A percentile compares a stretch with the other conserved stretches of the same genome.
Evolutionary conservation across 1,140 invertebrate species (phyloP).

Genomic region (Sarcophaga bullata): DNA sequence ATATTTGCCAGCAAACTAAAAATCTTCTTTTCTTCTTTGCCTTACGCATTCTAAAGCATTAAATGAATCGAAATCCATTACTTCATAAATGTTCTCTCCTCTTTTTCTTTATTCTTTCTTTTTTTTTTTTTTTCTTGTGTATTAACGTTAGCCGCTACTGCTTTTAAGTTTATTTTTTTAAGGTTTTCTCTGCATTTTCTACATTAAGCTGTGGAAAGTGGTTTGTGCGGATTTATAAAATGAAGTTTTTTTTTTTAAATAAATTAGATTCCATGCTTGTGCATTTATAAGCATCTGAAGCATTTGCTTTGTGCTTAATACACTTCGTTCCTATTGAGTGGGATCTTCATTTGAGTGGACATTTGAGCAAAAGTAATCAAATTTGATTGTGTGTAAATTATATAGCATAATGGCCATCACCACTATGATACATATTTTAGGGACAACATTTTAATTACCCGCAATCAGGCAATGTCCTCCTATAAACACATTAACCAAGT

Average conservation of each 20-base stretch:
- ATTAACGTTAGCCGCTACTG: background rate
- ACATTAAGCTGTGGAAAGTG: background rate
- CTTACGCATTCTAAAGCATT: background rate
- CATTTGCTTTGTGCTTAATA: too few relatives aligned
- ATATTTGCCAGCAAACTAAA: background rate
- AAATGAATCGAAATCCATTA: slow-evolving; percentile 17
- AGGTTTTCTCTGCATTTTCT: background rate
- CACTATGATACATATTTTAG: too few relatives aligned
- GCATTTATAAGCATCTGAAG: too few relatives aligned
- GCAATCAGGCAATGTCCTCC: too few relatives aligned
- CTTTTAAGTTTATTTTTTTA: background rate
- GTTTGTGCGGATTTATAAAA: background rate
- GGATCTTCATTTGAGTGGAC: too few relatives aligned
- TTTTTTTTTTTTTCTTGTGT: background rate
- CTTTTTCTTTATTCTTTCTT: background rate
- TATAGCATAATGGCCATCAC: too few relatives aligned
- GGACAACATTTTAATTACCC: too few relatives aligned
- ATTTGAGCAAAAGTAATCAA: too few relatives aligned
- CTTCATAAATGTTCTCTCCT: slow-evolving; percentile 23
- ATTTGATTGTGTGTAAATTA: too few relatives aligned
- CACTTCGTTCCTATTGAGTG: too few relatives aligned
- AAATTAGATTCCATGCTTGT: too few relatives aligned
- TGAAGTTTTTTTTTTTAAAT: background rate
- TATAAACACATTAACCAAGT: too few relatives aligned
- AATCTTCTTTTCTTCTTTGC: background rate